Evolutionary conservation across 2,888 invertebrate species (phyloP).

Genomic region (Amphimallon solstitiale): DNA sequence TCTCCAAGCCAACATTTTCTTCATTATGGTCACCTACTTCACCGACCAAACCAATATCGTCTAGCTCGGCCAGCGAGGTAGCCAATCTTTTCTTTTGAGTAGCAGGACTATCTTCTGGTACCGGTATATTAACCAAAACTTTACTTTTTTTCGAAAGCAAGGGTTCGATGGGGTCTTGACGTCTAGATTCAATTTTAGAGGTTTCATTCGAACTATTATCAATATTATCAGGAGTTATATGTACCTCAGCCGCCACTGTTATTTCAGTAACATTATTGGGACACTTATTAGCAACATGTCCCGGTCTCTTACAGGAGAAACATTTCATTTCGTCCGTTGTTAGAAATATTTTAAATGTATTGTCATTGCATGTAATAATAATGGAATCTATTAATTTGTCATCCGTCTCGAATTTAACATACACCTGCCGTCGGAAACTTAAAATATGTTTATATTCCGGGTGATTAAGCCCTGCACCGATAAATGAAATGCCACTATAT

Average conservation of each 20-base stretch:
- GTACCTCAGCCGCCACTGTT: not conserved
- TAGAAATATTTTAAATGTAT: too few species aligned
- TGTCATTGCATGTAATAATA: too few species aligned
- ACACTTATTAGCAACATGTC: not conserved
- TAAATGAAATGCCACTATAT: not conserved
- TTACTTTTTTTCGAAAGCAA: not conserved
- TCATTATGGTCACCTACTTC: not conserved
- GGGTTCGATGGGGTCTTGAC: not conserved
- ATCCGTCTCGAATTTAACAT: too few species aligned
- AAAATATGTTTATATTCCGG: slow-evolving; percentile 10
- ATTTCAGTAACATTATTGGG: not conserved
- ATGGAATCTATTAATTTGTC: too few species aligned
- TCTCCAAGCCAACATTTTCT: not conserved
- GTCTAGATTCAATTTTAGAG: not conserved
- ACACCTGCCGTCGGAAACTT: not conserved
- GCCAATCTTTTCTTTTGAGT: not conserved
- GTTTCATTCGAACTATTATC: too few species aligned
- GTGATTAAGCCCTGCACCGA: not conserved
- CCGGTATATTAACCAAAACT: not conserved
- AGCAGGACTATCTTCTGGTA: not conserved
- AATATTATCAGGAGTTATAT: not conserved
- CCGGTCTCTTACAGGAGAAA: too few species aligned
- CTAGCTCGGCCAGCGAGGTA: not conserved
- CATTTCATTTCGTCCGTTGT: too few species aligned
- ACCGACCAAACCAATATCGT: not conserved